Evolutionary conservation across 2,113 vertebrate species (phyloP).

Genomic region (Tenrec ecaudatus): DNA sequence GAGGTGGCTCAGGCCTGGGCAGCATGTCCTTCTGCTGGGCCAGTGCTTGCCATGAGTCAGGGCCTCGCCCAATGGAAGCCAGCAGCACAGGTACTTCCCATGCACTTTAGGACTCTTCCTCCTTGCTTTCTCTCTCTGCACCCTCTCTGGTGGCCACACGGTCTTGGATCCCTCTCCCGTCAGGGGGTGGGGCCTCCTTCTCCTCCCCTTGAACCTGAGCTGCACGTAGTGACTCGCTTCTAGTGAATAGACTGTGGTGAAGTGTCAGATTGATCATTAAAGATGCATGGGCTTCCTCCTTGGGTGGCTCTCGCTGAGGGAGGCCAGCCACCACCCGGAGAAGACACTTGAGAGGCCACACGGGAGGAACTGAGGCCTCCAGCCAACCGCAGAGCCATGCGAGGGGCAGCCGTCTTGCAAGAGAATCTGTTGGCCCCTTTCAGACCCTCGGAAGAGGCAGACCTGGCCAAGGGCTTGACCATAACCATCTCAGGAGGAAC

Average conservation of each 20-base stretch:
- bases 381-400: accelerated
- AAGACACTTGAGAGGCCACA: neutral
- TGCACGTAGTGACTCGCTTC: neutral
- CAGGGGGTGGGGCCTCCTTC: neutral
- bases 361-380: neutral
- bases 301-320: neutral
- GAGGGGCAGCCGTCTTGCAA: neutral
- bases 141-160: neutral
- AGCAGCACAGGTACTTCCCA: too few relatives aligned
- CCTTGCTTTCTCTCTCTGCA: neutral
- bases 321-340: neutral
- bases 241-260: neutral
- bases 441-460: neutral
- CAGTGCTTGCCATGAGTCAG: neutral
- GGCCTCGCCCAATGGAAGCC: neutral
- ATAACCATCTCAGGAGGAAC: neutral
- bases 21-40: neutral
- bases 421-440: neutral
- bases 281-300: neutral
- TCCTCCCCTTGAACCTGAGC: neutral
- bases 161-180: neutral
- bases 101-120: neutral
- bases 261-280: neutral
- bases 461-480: neutral
- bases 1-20: neutral